Base-by-base conservation (phyloP, 2,113 vertebrate species). In the Stegastes partitus region DNA sequence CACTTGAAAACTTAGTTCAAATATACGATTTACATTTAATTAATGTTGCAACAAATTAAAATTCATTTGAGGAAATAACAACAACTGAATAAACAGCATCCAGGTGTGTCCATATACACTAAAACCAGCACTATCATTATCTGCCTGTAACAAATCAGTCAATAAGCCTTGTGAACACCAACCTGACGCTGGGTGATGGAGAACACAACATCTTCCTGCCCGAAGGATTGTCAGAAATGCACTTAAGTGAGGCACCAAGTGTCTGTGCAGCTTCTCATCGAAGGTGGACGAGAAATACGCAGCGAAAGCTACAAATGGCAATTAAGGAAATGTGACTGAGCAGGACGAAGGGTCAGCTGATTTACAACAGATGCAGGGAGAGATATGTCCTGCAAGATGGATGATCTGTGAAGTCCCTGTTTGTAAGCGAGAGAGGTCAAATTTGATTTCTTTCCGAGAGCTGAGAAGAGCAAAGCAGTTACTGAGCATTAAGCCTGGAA, bases 381-480 rank as follows among this genome's bases (percentile, higher is more conserved):
- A 58, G 31, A 75, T 73, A 83, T 68, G 39, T 74, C 76, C 71
- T 15, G 42, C 34, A 28, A 63, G 75, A 75, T 44, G 49, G 69
- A 77, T 39, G 51, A 77, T 76, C 67, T 59, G 49, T 65, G n/a
- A 77, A 11, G 42, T 37, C 23, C 23, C 31, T 55, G 34, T 54
- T 51, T 49, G 22, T 11, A 5, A 50, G 44, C 57, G 26, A 69
- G 59, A 47, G 39, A 49, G 21, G n/a, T n/a, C n/a, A n/a, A n/a
- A 14, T 11, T 14, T 25, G 5, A 9, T 54, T 23, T 25, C 26
- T 26, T 68, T 9, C 47, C 5, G 5, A 50, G n/a, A n/a, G n/a
- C 2, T 47, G 12, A 53, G 28, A 39, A 4, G 47, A 51, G 3
- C 8, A 25, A 34, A 34, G 7, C 31, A 34, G 6, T 34, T 1